Conservation (phyloP, 2,888 invertebrate species). For the Emmelina monodactyla region DNA sequence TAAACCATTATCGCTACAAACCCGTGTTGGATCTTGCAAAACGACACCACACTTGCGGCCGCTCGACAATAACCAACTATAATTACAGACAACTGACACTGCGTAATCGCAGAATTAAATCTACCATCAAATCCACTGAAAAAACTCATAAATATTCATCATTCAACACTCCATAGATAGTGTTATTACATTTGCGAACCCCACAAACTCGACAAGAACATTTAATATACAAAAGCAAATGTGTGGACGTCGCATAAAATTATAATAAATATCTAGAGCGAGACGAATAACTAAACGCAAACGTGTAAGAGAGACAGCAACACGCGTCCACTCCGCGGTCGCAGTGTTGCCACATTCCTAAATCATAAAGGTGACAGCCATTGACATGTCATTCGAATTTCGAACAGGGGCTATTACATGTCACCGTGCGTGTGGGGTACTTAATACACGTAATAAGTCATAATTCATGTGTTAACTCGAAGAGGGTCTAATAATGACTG, state of each 20-base stretch:
- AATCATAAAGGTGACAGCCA: constrained; percentile 57
- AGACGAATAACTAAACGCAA: constrained; percentile 16
- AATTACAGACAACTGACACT: constrained; percentile 52
- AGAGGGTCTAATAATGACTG: constrained; percentile 39
- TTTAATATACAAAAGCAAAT: constrained; percentile 53
- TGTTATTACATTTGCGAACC: constrained; percentile 36
- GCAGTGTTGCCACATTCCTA: constrained; percentile 43
- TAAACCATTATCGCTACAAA: constrained; percentile 13
- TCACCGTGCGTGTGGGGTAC: constrained; percentile 27
- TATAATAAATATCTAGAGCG: constrained; percentile 57
- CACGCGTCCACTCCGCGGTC: constrained; percentile 13
- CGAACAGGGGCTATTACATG: constrained; percentile 44
- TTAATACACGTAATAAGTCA: constrained; percentile 39
- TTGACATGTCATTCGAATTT: constrained; percentile 51
- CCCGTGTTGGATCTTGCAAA: constrained; percentile 14
- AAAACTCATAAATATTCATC: constrained; percentile 52
- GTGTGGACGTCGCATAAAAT: constrained; percentile 57
- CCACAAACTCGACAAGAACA: constrained; percentile 44
- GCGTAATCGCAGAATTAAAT: constrained; percentile 44
- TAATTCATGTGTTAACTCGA: constrained; percentile 51
- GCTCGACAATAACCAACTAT: constrained; percentile 22
- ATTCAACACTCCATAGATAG: constrained; percentile 10
- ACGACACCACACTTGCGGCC: constrained; percentile 16
- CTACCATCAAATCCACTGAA: constrained; percentile 26
- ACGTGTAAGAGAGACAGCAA: constrained; percentile 18